Conservation (phyloP, 1,140 invertebrate genomes). For the Euglossa dilemma region DNA sequence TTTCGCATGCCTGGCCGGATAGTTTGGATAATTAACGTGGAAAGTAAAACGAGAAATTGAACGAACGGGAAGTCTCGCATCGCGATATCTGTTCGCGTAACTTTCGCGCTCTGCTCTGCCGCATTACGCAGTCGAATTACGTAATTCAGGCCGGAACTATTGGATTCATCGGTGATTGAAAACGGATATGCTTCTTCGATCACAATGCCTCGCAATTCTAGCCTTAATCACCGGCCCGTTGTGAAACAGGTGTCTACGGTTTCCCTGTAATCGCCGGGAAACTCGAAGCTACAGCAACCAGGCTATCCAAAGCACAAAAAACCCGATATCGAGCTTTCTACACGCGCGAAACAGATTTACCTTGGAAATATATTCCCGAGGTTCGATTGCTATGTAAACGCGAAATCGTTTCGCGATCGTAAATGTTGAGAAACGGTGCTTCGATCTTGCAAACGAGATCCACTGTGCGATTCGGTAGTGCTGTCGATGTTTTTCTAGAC, state of each 20-base stretch:
- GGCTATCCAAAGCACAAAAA: too few relatives aligned
- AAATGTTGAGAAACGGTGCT: too few relatives aligned
- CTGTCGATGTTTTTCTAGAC: too few relatives aligned
- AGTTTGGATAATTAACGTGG: constrained; percentile 1
- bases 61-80: neutral
- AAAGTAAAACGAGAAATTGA: neutral
- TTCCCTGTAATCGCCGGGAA: neutral
- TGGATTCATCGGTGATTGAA: constrained; percentile 16
- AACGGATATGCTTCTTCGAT: constrained; percentile 26
- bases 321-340: too few relatives aligned
- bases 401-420: neutral
- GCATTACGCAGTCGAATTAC: constrained; percentile 6
- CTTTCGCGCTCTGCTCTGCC: neutral
- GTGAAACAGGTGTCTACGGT: neutral
- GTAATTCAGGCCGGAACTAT: constrained; percentile 29
- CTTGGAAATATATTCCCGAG: neutral
- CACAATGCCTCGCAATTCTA: constrained; percentile 1
- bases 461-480: too few relatives aligned
- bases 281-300: too few relatives aligned
- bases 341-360: neutral
- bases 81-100: neutral
- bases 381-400: neutral
- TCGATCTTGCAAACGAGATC: too few relatives aligned
- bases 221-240: neutral
- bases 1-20: neutral